Evolutionary conservation across 2,888 invertebrate genomes (phyloP), one percentile per base, ranked within the genome.

Genomic region (Eilema griseolum): DNA sequence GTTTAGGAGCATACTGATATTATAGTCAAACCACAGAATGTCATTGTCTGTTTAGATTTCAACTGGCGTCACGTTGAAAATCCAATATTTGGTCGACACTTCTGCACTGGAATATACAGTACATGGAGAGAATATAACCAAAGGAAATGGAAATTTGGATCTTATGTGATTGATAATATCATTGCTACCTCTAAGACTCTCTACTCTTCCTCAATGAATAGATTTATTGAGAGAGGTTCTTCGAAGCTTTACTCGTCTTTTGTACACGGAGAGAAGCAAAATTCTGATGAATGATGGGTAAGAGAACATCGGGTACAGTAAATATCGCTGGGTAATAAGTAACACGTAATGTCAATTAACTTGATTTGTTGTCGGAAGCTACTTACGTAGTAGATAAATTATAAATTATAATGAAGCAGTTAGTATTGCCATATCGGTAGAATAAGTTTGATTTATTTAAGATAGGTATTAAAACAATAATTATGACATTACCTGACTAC

Each of bases 401-500:
- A 20, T 59, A n/a, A 52, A 52, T n/a, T 52, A 52, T n/a, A 52
- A 52, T 52, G 52, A 52, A 20, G 52, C 52, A 52, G 52, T 52
- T 52, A n/a, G 20, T 52, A 52, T 52, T 52, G 52, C 52, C 52
- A 52, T 5, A 52, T 52, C 52, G n/a, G 52, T 52, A 52, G 52
- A 52, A 52, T 52, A 31, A n/a, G n/a, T n/a, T 61, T 61, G 61
- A 28, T 61, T 61, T 61, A 28, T 61, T 61, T 28, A 31, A 28
- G 26, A 61, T 20, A n/a, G 26, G 28, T 28, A 61, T 61, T 52
- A n/a, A 52, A 52, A 52, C 52, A 52, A n/a, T 52, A 52, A 52
- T 52, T 52, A 52, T 52, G 20, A 5, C 52, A 52, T n/a, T 52
- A 52, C n/a, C n/a, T n/a, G n/a, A n/a, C n/a, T n/a, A n/a, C n/a